Evolutionary conservation across 2,888 invertebrate species (phyloP), one percentile per base, ranked within the genome.

Genomic region (Cryptophagus acutangulus): DNA sequence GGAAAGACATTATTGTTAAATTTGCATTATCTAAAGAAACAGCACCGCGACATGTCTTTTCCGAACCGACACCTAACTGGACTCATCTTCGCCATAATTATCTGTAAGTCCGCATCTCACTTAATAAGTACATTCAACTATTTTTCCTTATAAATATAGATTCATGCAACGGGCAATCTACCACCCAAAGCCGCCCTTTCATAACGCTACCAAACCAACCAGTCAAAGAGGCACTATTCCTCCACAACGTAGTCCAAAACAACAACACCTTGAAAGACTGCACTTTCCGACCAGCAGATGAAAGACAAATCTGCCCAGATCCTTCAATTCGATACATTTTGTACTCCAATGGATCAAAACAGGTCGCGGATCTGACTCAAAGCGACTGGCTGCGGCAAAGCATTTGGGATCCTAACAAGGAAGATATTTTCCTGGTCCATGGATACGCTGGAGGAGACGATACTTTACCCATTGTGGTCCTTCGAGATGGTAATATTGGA

Each of bases 401-500:
- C 54, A 74, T 76, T 10, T 86, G 83, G 76, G 81, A 86, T 55
- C 75, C 80, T 0, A 69, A 75, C 0, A 80, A 79, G 49, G 84
- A 85, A 53, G 83, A 82, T 46, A 74, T 85, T 15, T 66, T 87
- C 36, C 64, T 87, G 14, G 71, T 87, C 16, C 87, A 87, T 57
- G 87, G 87, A 1, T 87, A 87, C 61, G 86, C 85, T 1, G 86
- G 87, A 1, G 83, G 84, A 0, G 84, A 84, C 53, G 82, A 84
- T 52, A 77, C 78, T 0, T 63, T 86, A 28, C 87, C 87, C 0
- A 83, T 84, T 56, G 72, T 76, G 2, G 84, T 87, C 1, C 71
- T 87, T 0, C 74, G 84, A 56, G 86, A 87, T 63, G 83, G 84
- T 82, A 26, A 26, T 12, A 3, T 26, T 20, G 20, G 6, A n/a